phyloP scores from a whole-genome alignment of 2,888 invertebrate genomes.

The Creontiades dilutus region DNA sequence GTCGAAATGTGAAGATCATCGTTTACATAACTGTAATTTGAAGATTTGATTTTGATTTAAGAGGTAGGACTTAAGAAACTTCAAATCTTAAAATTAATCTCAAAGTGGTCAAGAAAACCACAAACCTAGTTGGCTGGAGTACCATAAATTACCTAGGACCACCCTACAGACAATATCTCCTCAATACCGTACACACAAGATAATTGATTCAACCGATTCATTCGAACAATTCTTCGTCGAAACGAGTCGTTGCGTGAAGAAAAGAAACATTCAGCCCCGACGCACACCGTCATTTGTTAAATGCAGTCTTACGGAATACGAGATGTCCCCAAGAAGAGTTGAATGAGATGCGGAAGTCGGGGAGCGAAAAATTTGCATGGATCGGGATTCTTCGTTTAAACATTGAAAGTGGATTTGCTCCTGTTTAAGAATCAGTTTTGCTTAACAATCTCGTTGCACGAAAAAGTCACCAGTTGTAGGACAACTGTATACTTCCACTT shows the following conservation, averaged over 20 bases:
- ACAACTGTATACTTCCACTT: slow-evolving; percentile 5
- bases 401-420: slow-evolving; percentile 32
- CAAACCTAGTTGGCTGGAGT: too few species aligned
- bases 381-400: neutral
- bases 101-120: too few species aligned
- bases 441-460: slow-evolving; percentile 9
- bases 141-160: too few species aligned
- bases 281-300: neutral
- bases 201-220: too few species aligned
- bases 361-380: slow-evolving; percentile 7
- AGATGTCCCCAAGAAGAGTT: neutral
- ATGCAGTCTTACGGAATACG: slow-evolving; percentile 6
- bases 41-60: too few species aligned
- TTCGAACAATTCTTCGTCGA: too few species aligned
- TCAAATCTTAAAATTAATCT: too few species aligned
- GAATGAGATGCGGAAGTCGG: neutral
- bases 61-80: too few species aligned
- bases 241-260: neutral
- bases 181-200: too few species aligned
- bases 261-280: neutral
- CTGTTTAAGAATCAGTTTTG: slow-evolving; percentile 32
- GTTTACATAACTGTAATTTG: too few species aligned
- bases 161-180: too few species aligned
- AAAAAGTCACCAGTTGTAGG: neutral
- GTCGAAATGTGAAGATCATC: too few species aligned